Evolutionary conservation across 2,888 invertebrate genomes (phyloP).

Genomic region (Dryomyza anilis): DNA sequence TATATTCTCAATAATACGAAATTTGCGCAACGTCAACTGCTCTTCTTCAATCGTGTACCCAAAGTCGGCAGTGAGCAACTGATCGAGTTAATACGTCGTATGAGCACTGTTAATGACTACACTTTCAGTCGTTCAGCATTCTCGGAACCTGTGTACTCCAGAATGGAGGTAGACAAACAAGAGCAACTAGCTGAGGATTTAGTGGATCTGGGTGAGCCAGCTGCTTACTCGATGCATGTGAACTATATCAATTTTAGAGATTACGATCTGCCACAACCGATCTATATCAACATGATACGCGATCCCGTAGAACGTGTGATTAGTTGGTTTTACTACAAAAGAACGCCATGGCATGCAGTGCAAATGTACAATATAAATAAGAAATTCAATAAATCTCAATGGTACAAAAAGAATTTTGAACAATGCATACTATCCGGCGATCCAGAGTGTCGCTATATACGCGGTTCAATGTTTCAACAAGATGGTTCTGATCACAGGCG

Average conservation of each 20-base stretch:
- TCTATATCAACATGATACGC: conserved; percentile 85
- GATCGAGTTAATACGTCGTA: conserved; percentile 75
- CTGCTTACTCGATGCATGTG: conserved; percentile 83
- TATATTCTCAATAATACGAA: conserved; percentile 72
- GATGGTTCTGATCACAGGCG: conserved; percentile 81
- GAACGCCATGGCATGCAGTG: conserved; percentile 73
- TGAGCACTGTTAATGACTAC: conserved; percentile 67
- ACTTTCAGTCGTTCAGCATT: conserved; percentile 70
- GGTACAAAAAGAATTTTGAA: conserved; percentile 73
- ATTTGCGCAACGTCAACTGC: conserved; percentile 69
- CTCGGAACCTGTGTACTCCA: background rate
- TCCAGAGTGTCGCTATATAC: conserved; percentile 79
- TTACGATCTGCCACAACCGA: conserved; percentile 76
- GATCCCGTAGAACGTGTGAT: conserved; percentile 87
- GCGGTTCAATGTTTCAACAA: conserved; percentile 79
- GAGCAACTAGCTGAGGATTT: conserved; percentile 68
- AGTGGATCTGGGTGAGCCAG: conserved; percentile 72
- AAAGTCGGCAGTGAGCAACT: conserved; percentile 87
- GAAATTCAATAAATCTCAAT: conserved; percentile 36
- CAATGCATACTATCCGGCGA: conserved; percentile 83
- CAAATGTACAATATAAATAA: conserved; percentile 39
- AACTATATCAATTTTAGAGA: conserved; percentile 85
- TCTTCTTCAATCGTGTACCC: conserved; percentile 85
- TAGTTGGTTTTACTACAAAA: conserved; percentile 89
- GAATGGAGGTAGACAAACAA: conserved; percentile 65